Base-by-base conservation (phyloP, 2,113 vertebrate species). In the Seriola aureovittata region DNA sequence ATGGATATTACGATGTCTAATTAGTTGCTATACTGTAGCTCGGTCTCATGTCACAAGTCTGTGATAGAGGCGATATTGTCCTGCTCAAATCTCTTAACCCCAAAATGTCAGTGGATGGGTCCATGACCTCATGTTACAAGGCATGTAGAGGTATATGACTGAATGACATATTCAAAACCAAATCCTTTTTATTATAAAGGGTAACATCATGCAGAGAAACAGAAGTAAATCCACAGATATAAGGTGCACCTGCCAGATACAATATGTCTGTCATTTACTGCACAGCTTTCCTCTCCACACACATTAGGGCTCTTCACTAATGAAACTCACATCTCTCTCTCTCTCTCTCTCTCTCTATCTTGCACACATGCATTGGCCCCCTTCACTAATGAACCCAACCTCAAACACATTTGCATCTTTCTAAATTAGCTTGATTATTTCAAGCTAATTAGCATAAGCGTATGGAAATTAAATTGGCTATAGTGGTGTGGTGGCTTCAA, bases 361-460 rank as follows among this genome's bases (percentile, higher is more conserved):
- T 25, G 34, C 68, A n/a, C 46, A 23, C 46, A 71, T 46, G 40
- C 62, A 68, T 16, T 52, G 66, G 74, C 67, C 77, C 66, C 74
- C 75, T 85, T 91, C 75, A 38, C 93, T 94, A 95, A 94, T 94
- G 92, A 94, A 93, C 77, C 87, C 75, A 85, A 85, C 86, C 81
- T 90, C 88, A 73, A 93, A 93, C 71, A 58, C 88, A 94, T 95
- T 93, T 93, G 91, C 93, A 94, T 94, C 81, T 92, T 78, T 93
- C 85, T 91, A 90, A 93, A 94, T 94, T 94, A 94, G 86, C 89
- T 94, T 93, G 94, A 94, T 94, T 93, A 93, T 94, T 94, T 94
- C 91, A 88, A 76, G 75, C 64, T 91, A 89, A 94, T 95, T 95
- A 93, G 89, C 93, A 93, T 94, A 92, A 92, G 89, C 70, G 73